Conservation (phyloP, 2,113 vertebrate genomes). For the Tenebrosternarchus preto region DNA sequence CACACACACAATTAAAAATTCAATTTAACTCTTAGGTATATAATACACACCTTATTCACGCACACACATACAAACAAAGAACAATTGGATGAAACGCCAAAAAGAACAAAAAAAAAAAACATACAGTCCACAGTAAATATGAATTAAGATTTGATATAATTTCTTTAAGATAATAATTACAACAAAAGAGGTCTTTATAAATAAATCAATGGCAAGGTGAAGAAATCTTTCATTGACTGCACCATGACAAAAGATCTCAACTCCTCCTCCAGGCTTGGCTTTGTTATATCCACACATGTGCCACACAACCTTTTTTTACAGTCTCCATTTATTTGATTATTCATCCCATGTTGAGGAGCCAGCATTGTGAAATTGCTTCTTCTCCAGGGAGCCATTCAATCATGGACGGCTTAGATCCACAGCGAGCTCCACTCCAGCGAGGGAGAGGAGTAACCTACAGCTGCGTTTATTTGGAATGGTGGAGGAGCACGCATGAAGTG, state of each 20-base stretch:
- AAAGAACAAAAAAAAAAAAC: constrained; percentile 10
- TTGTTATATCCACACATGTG: not conserved
- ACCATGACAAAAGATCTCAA: not conserved
- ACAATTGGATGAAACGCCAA: not conserved
- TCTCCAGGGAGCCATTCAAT: constrained; percentile 70
- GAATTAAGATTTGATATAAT: not conserved
- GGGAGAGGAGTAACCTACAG: constrained; percentile 63
- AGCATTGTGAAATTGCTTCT: constrained; percentile 64
- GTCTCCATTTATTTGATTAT: constrained; percentile 33
- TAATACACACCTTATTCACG: not conserved
- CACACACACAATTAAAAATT: not conserved
- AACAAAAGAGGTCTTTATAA: not conserved
- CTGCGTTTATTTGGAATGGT: constrained; percentile 61
- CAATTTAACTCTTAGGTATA: not conserved
- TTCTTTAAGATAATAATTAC: constrained; percentile 1
- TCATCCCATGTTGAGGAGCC: constrained; percentile 36
- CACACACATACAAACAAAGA: not conserved
- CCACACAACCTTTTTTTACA: not conserved
- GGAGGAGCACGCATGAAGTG: constrained; percentile 54
- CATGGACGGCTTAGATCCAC: constrained; percentile 61
- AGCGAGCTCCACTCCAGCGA: constrained; percentile 57
- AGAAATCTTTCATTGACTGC: not conserved
- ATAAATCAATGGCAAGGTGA: not conserved
- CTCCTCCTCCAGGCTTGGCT: not conserved
- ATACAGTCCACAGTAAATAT: not conserved